These are phyloP conservation scores for Sporophila hypoxantha DNA, from an alignment of 2,113 vertebrate genomes.

Conservation along the genomic window DNA sequence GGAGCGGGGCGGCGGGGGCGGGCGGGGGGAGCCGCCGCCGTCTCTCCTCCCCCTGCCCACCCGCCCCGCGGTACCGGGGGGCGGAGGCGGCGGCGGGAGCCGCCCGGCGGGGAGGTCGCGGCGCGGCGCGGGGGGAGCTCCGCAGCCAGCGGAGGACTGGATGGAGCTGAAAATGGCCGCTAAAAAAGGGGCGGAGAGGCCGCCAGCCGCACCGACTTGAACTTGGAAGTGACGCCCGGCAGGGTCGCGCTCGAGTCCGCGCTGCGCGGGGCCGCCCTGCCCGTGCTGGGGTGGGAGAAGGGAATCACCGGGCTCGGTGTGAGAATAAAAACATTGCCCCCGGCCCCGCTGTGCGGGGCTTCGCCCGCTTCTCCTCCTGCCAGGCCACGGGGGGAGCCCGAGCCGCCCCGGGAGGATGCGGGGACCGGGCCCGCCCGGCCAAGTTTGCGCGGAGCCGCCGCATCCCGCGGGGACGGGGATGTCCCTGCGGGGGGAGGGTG, in stretches of 20 bases:
- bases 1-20: too few species aligned
- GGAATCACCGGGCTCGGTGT: neutral
- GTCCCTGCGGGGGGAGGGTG: neutral
- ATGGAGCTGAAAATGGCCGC: constrained; percentile 91
- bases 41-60: too few species aligned
- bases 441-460: neutral
- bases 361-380: neutral
- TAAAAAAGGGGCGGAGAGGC: constrained; percentile 81
- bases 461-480: neutral
- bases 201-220: constrained; percentile 69
- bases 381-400: neutral
- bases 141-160: constrained; percentile 11
- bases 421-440: neutral
- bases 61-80: neutral
- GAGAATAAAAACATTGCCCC: neutral
- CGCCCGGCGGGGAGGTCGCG: neutral
- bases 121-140: neutral
- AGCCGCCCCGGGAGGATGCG: neutral
- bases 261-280: neutral
- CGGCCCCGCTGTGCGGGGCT: neutral
- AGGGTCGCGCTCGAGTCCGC: constrained; percentile 68
- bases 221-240: constrained; percentile 69
- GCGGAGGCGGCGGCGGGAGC: neutral
- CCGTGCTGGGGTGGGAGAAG: neutral
- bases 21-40: too few species aligned